Base-by-base conservation (phyloP, 2,113 vertebrate genomes). In the Scortum barcoo region DNA sequence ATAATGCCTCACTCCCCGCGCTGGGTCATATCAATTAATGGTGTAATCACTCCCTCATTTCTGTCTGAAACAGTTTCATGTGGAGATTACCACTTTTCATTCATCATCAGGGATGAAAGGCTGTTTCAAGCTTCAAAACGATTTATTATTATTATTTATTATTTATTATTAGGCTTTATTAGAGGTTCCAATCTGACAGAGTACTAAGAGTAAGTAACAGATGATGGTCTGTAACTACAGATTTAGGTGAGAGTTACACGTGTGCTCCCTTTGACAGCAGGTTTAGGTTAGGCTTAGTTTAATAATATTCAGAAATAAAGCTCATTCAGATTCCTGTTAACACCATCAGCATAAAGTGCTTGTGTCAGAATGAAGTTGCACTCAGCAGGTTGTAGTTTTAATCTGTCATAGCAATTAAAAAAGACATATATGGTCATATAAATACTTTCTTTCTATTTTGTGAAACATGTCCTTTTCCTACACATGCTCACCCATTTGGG, bases 21-120 rank as follows among this genome's bases (percentile, higher is more conserved):
- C 60, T 33, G 54, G 67, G 61, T 85, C 67, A 68, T 13, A 68
- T 40, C 76, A 78, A 80, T 87, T 78, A 78, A 73, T 51, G 40
- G 24, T 3, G 9, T 57, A 74, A 73, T 77, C 72, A n/a, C 9
- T 42, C 74, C 40, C 70, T 81, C n/a, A 24, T 76, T 51, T 78
- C 57, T 71, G 20, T 16, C 13, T 63, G 16, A 76, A 86, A 68
- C 16, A 24, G 30, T 77, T 82, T 66, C 4, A 24, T 67, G 9
- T 80, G 20, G 81, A 70, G 56, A 77, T 76, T 56, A 78, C 20
- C 46, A 69, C 40, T 54, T 54, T 50, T 54, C 36, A 44, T 68
- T 61, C 16, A 80, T 56, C 67, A 66, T 8, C 28, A 73, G 36
- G 20, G 17, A 62, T 62, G 42, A 77, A 79, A 69, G 53, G 33